Conservation (phyloP, 2,797 vertebrate genomes). For the Hipposideros larvatus region DNA sequence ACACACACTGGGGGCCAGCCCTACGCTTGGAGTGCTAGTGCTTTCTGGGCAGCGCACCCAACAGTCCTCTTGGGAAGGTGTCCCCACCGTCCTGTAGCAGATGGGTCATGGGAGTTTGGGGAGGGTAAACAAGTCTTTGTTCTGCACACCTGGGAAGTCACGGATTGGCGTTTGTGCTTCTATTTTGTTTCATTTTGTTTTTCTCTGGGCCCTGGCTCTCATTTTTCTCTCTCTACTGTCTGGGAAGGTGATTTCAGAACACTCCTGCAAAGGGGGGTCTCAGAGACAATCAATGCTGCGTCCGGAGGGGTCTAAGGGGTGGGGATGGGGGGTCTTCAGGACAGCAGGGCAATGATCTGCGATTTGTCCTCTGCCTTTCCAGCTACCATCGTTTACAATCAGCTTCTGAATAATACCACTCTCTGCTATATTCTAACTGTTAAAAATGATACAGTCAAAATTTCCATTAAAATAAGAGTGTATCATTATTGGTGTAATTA, state of each 20-base stretch:
- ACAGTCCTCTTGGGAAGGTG: not conserved
- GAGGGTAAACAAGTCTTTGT: not conserved
- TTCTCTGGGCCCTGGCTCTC: not conserved
- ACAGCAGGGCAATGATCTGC: not conserved
- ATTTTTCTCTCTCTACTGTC: not conserved
- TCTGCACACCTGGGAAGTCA: not conserved
- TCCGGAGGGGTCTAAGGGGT: too few relatives aligned
- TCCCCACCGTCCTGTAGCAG: rapidly evolving
- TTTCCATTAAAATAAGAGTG: conserved; percentile 54
- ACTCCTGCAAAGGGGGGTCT: not conserved
- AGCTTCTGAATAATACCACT: conserved; percentile 38
- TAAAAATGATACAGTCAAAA: conserved; percentile 65
- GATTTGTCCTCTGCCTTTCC: not conserved
- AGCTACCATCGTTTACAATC: not conserved
- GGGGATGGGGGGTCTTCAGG: not conserved
- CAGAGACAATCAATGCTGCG: not conserved
- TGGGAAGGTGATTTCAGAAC: not conserved
- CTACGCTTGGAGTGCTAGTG: too few relatives aligned
- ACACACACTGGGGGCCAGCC: too few relatives aligned
- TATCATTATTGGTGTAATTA: conserved; percentile 47
- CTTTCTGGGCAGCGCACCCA: too few relatives aligned
- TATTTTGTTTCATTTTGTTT: not conserved
- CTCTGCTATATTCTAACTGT: conserved; percentile 35
- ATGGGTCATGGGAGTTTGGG: not conserved
- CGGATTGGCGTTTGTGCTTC: not conserved